Conservation (phyloP, 2,888 invertebrate species). For the Cerceris rybyensis region DNA sequence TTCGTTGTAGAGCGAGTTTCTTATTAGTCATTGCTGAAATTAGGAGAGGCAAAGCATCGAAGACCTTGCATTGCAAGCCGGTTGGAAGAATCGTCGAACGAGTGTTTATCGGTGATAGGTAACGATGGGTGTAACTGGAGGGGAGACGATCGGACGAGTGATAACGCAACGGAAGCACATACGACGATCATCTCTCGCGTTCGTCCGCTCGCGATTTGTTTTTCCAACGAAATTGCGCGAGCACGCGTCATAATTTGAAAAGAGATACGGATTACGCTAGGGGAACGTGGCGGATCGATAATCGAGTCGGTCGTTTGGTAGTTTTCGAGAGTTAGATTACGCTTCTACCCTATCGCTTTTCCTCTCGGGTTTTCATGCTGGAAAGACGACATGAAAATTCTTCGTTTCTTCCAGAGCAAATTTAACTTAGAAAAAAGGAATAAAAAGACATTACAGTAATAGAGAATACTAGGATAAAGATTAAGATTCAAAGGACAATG, state of each 20-base stretch:
- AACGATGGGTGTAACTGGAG: constrained; percentile 16
- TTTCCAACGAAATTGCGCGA: constrained; percentile 49
- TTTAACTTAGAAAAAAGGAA: no score
- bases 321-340: no score
- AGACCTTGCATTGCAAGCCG: background rate
- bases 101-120: constrained; percentile 59
- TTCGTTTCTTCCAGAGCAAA: no score
- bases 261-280: constrained; percentile 26
- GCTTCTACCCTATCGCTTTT: no score
- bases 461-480: no score
- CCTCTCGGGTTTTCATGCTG: background rate
- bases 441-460: no score
- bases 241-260: constrained; percentile 38
- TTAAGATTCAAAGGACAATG: no score
- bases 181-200: constrained; percentile 47
- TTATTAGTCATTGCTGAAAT: background rate
- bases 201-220: constrained; percentile 39
- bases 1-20: no score
- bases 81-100: background rate
- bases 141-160: constrained; percentile 48
- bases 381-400: no score
- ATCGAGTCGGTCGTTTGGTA: constrained; percentile 21
- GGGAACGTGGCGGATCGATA: constrained; percentile 46
- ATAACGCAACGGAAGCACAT: constrained; percentile 64
- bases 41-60: background rate